A percentile compares a stretch with the other conserved stretches of the same genome.
Evolutionary conservation across 2,888 invertebrate genomes (phyloP).

Genomic region (Agrotis clavis): DNA sequence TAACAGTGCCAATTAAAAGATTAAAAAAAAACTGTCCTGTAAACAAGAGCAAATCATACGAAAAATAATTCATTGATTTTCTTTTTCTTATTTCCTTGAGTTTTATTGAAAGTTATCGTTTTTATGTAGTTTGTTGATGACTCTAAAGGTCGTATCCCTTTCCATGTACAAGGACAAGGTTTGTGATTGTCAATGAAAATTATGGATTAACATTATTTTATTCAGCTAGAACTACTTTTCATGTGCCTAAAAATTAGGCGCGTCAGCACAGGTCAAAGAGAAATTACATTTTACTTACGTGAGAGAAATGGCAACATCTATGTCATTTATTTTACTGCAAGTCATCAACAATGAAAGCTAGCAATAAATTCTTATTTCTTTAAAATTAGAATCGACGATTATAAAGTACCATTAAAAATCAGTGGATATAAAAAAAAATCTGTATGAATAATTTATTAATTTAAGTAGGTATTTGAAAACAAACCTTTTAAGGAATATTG

Average conservation of each 20-base stretch:
- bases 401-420: neutral
- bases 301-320: conserved; percentile 47
- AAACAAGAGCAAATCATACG: too few relatives aligned
- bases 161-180: too few relatives aligned
- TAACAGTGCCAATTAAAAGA: too few relatives aligned
- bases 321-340: conserved; percentile 45
- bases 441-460: neutral
- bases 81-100: too few relatives aligned
- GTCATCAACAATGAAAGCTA: conserved; percentile 57
- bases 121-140: too few relatives aligned
- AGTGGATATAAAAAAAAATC: too few relatives aligned
- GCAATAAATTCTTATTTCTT: neutral
- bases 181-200: neutral
- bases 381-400: neutral
- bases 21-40: too few relatives aligned
- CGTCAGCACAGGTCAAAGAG: conserved; percentile 38
- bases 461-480: too few relatives aligned
- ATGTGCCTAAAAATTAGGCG: conserved; percentile 1
- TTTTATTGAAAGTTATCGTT: too few relatives aligned
- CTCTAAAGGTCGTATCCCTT: too few relatives aligned
- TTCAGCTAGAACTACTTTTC: neutral
- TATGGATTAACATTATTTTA: neutral
- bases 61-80: too few relatives aligned
- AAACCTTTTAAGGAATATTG: conserved; percentile 4
- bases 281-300: conserved; percentile 44